A percentile compares a stretch with the other conserved stretches of the same genome.
Evolutionary conservation across 2,888 invertebrate species (phyloP).

Genomic region (Ophion costatus): DNA sequence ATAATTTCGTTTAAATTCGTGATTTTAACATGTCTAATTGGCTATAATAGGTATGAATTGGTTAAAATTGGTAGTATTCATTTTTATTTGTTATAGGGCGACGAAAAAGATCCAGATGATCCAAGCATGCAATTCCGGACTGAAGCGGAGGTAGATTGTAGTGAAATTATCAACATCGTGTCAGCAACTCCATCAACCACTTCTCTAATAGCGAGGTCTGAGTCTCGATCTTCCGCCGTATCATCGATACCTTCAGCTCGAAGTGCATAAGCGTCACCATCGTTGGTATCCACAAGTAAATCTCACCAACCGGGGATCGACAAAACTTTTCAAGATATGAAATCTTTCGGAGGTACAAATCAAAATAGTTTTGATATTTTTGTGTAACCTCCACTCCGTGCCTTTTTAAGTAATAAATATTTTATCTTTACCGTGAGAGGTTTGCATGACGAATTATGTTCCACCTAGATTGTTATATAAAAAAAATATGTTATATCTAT

Average conservation of each 20-base stretch:
- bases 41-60: too few species aligned
- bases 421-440: too few species aligned
- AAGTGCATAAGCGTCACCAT: not conserved
- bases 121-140: not conserved
- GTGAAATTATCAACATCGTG: too few species aligned
- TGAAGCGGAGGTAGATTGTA: too few species aligned
- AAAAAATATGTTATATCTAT: not conserved
- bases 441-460: not conserved
- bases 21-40: too few species aligned
- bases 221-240: not conserved
- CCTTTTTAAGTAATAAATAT: not conserved
- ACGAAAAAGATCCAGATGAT: conserved; percentile 1
- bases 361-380: not conserved
- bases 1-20: too few species aligned
- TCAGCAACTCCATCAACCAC: too few species aligned
- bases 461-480: not conserved
- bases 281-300: not conserved
- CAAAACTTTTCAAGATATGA: not conserved
- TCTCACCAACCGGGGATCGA: not conserved
- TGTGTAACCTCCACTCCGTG: not conserved
- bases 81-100: not conserved
- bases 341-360: conserved; percentile 14
- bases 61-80: too few species aligned
- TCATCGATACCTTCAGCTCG: not conserved
- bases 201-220: too few species aligned